phyloP scores from a whole-genome alignment of 1,140 invertebrate genomes.

The Cepaea nemoralis region DNA sequence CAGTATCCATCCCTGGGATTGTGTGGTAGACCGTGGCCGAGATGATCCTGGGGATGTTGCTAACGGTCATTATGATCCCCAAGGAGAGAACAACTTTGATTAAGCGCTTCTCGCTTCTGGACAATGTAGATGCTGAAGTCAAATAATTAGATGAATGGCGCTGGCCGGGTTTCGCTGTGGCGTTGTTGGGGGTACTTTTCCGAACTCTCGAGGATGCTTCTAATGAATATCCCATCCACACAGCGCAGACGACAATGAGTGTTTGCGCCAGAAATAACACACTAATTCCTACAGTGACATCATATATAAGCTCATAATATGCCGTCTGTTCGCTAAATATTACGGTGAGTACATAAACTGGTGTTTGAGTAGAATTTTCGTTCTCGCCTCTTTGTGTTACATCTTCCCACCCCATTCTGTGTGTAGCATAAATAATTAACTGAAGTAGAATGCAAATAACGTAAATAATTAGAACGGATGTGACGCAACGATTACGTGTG shows the following conservation, averaged over 20 bases:
- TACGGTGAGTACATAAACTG: no score
- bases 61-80: neutral
- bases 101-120: neutral
- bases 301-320: no score
- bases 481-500: neutral
- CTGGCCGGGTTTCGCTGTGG: no score
- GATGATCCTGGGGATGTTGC: neutral
- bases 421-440: neutral
- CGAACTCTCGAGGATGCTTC: no score
- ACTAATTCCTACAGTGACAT: no score
- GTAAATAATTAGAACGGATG: neutral
- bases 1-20: neutral
- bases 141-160: no score
- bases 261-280: no score
- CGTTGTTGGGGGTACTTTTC: no score
- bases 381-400: neutral
- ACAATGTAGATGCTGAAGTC: neutral
- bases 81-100: neutral
- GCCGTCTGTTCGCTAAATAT: no score
- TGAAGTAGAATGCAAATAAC: neutral
- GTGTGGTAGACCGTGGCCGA: neutral
- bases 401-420: neutral
- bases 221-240: no score
- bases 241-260: no score
- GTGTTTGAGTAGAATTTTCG: neutral